Percentiles rank a stretch among this genome's conserved stretches.
phyloP scores from a whole-genome alignment of 35 echinoderm and acorn worm genomes.

The Heliocidaris tuberculata region DNA sequence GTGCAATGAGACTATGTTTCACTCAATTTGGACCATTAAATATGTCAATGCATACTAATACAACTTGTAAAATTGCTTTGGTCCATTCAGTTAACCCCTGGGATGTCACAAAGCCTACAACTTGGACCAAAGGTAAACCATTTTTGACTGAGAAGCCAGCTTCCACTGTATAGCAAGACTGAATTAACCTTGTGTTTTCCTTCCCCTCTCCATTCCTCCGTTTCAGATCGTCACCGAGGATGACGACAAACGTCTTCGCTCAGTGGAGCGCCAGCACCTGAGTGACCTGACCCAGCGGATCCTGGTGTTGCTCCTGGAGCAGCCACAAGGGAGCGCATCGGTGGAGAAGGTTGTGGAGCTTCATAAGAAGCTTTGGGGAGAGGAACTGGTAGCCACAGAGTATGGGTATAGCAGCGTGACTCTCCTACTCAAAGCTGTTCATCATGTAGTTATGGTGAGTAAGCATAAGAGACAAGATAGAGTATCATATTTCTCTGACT shows the following conservation, averaged over 20 bases:
- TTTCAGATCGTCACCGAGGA: conserved; percentile 63
- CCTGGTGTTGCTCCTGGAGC: conserved; percentile 78
- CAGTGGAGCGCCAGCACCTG: conserved; percentile 78
- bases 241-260: conserved; percentile 56
- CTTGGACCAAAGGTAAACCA: too few relatives aligned
- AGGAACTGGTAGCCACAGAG: conserved; percentile 47
- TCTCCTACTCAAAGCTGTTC: conserved; percentile 71
- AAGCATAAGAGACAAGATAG: not conserved
- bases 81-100: too few relatives aligned
- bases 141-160: too few relatives aligned
- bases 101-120: too few relatives aligned
- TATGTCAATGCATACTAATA: too few relatives aligned
- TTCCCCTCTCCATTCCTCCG: not conserved
- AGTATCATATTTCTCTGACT: not conserved
- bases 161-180: too few relatives aligned
- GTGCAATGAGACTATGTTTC: too few relatives aligned
- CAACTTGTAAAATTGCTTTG: too few relatives aligned
- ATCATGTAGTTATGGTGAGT: conserved; percentile 85
- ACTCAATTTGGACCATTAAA: too few relatives aligned
- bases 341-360: conserved; percentile 50
- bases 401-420: conserved; percentile 92
- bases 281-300: conserved; percentile 82
- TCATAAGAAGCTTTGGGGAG: conserved; percentile 59
- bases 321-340: conserved; percentile 52
- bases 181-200: too few relatives aligned